Base-by-base conservation (phyloP, 2,797 vertebrate species). In the Schizothorax lantsangensis region DNA sequence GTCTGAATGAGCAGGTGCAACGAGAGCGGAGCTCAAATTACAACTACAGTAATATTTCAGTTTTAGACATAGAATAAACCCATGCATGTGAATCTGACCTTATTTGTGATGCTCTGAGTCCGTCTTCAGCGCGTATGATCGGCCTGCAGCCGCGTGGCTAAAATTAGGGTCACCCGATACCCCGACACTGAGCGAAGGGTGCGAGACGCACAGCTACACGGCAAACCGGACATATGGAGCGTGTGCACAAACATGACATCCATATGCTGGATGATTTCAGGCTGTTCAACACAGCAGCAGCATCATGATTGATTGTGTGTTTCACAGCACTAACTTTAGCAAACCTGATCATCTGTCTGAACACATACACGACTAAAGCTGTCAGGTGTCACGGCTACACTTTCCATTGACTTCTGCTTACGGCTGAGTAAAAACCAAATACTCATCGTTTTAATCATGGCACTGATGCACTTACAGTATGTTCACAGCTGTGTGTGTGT, bases 131-230 rank as follows among this genome's bases (percentile, higher is more conserved):
- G 81, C 30, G 83, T 84, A 89, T 84, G 86, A 89, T 89, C 83
- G 9, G 85, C 89, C 85, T 91, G 91, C 89, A 79, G 87, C 84
- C 88, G 23, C 10, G 0, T 0, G 6, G 86, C 91, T 95, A 95
- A 92, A 93, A 91, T 93, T 94, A 94, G 90, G 84, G 87, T 90
- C 91, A 94, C 91, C 84, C 86, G 91, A 94, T 90, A 92, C 33
- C n/a, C 84, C 21, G 40, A 84, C 75, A 66, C 59, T 6, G 90
- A 81, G 81, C 62, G 26, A 74, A 21, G n/a, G 75, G 62, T 62
- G 73, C 57, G 69, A 81, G 86, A 84, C 52, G 10, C 77, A 86
- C 57, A 10, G 62, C 15, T 26, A 26, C 45, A 38, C 7, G 6
- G 26, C 43, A 69, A 23, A 40, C 68, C 38, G 21, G 68, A 43